Evolutionary conservation across 2,113 vertebrate genomes (phyloP), one percentile per base, ranked within the genome.

Genomic region (Hymenochirus boettgeri): DNA sequence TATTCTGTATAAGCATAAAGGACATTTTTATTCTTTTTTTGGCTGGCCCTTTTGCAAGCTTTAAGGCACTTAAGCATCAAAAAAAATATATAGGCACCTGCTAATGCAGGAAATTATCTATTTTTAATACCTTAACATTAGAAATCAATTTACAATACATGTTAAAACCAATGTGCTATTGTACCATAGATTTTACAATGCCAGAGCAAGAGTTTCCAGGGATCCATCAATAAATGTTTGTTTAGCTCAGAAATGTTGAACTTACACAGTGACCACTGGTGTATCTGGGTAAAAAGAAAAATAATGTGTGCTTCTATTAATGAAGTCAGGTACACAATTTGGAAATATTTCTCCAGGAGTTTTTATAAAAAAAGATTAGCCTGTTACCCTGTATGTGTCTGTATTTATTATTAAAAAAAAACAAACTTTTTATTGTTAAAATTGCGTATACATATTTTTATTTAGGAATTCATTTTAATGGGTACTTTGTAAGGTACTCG

Each of bases 381-480:
- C 21, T 55, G 42, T 57, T 48, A 17, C 42, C 62, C 53, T 48
- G 5, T 25, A 57, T 85, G 75, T 81, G 83, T 88, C 86, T 89
- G 87, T 89, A 90, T 90, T 90, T 90, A 88, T 90, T 88, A 79
- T 84, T 33, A 33, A 9, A 33, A 33, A 33, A 83, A 56, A 55
- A 23, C 55, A 82, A 81, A 83, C 74, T 86, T 90, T 87, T 85
- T 87, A 81, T 84, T 84, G 87, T 87, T 82, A 78, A 89, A 81
- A 80, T 84, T 47, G 57, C 58, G 45, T 58, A 58, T 66, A 58
- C 45, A 51, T 82, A 84, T 79, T 77, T 75, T 84, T 86, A 83
- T 85, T 88, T 85, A 83, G 77, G 82, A 78, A 84, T 55, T 56
- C 33, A 58, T 67, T 58, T 58, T 67, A 59, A 46, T 67, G 46